These are phyloP conservation scores for Melanotaenia trifasciata DNA, from an alignment of 2,797 vertebrate species.

Conservation along the genomic window DNA sequence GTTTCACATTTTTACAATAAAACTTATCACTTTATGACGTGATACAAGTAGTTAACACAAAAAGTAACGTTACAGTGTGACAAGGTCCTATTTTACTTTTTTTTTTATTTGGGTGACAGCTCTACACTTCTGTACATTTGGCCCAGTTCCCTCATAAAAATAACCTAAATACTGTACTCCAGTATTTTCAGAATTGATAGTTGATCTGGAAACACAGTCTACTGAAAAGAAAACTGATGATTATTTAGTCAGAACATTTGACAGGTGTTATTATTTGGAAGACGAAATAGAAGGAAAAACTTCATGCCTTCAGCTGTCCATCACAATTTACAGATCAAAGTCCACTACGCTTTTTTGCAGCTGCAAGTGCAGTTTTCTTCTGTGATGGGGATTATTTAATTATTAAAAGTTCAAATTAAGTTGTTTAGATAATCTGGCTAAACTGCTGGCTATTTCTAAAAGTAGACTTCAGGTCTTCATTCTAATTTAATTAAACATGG, in stretches of 20 bases:
- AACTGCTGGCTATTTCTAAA: background rate
- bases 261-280: background rate
- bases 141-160: background rate
- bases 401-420: conserved; percentile 15
- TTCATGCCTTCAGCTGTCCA: no score
- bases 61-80: no score
- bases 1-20: no score
- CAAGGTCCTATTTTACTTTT: no score
- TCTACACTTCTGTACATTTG: background rate
- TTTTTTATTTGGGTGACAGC: no score
- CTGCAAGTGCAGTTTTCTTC: background rate
- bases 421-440: conserved; percentile 28
- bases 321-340: no score
- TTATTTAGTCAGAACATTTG: no score
- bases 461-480: no score
- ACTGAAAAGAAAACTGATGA: background rate
- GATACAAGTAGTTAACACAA: no score
- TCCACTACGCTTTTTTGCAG: background rate
- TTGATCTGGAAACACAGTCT: background rate
- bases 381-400: background rate
- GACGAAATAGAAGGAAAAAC: background rate
- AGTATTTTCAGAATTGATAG: background rate
- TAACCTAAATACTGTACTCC: background rate
- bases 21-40: no score
- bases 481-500: no score